Percentiles rank a stretch among this genome's conserved stretches.
phyloP scores from a whole-genome alignment of 2,888 invertebrate species.

The Dichetophora obliterata region DNA sequence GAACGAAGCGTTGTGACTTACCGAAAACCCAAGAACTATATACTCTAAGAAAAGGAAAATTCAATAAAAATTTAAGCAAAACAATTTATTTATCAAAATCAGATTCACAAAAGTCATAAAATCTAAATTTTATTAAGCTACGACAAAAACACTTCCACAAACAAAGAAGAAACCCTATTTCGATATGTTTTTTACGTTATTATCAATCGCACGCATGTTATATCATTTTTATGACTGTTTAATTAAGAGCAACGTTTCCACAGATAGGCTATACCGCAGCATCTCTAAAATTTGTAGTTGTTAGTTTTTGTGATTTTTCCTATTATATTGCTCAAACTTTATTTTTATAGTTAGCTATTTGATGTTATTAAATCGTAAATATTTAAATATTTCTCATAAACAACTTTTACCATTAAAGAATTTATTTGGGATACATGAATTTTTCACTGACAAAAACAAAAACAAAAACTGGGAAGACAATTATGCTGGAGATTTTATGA shows the following conservation, averaged over 20 bases:
- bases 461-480: too few species aligned
- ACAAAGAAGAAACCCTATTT: background rate
- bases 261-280: background rate
- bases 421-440: background rate
- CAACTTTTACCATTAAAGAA: background rate
- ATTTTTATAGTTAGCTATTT: background rate
- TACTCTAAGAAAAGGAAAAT: too few species aligned
- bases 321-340: background rate
- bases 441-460: too few species aligned
- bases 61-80: too few species aligned
- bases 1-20: too few species aligned
- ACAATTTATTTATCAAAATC: too few species aligned
- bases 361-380: slow-evolving; percentile 3
- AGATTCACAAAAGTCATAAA: too few species aligned
- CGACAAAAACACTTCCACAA: background rate
- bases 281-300: background rate
- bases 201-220: slow-evolving; percentile 1
- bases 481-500: too few species aligned
- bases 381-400: slow-evolving; percentile 5
- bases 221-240: slow-evolving; percentile 7
- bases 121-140: background rate
- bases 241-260: slow-evolving; percentile 5
- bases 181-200: background rate
- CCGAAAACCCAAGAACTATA: too few species aligned
- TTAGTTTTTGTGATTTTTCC: background rate